Percentiles rank a stretch among this genome's conserved stretches.
These are phyloP conservation scores for Empis livida DNA, from an alignment of 2,888 invertebrate genomes.

Conservation along the genomic window DNA sequence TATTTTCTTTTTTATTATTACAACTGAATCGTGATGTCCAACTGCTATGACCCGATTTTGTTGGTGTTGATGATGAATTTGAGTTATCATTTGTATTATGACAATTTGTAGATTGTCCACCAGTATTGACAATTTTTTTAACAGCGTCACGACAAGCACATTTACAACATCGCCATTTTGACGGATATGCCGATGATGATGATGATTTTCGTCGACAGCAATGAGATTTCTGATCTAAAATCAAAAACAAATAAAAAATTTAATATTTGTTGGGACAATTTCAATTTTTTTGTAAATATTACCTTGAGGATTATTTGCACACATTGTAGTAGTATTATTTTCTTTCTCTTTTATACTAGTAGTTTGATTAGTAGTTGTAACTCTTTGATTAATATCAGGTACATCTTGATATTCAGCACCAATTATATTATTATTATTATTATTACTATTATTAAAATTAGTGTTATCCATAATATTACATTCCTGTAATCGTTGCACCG, in stretches of 20 bases:
- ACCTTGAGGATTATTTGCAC: slow-evolving; percentile 16
- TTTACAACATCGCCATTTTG: slow-evolving; percentile 27
- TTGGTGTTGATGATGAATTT: background rate
- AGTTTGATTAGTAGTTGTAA: slow-evolving; percentile 5
- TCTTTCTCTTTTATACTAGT: slow-evolving; percentile 11
- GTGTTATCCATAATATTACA: slow-evolving; percentile 7
- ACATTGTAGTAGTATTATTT: slow-evolving; percentile 1
- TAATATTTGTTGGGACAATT: background rate
- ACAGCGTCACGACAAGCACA: slow-evolving; percentile 26
- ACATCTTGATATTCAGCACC: background rate
- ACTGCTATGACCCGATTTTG: background rate
- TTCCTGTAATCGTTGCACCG: slow-evolving; percentile 8
- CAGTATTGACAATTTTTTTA: slow-evolving; percentile 10
- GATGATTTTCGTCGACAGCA: slow-evolving; percentile 25
- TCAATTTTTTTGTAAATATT: slow-evolving; percentile 5
- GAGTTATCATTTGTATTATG: background rate
- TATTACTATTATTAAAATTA: slow-evolving; percentile 1
- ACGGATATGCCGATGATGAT: slow-evolving; percentile 8
- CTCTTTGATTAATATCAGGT: background rate
- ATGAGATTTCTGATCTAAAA: slow-evolving; percentile 16
- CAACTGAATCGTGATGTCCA: background rate
- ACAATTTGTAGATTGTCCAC: slow-evolving; percentile 2
- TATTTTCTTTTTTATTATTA: background rate
- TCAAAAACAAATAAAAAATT: slow-evolving; percentile 3
- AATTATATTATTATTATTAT: slow-evolving; percentile 6